Evolutionary conservation across 1,140 invertebrate species (phyloP).

Genomic region (Brachionus plicatilis): DNA sequence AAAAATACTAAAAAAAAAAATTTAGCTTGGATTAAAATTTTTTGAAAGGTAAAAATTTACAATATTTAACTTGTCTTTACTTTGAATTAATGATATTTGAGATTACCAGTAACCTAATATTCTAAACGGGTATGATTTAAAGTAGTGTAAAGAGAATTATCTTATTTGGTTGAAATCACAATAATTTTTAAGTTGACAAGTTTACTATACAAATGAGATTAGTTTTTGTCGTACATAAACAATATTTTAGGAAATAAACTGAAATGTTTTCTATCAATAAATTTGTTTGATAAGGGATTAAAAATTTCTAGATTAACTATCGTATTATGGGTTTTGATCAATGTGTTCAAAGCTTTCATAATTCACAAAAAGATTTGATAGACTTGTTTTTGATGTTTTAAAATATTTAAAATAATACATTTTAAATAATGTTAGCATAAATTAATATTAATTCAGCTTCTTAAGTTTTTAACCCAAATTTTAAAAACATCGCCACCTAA

Average conservation of each 20-base stretch:
- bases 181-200: not conserved
- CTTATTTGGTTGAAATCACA: not conserved
- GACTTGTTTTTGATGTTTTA: not conserved
- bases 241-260: not conserved
- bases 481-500: not conserved
- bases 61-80: not conserved
- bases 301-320: conserved; percentile 14
- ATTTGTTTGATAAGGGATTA: conserved; percentile 15
- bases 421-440: not conserved
- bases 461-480: not conserved
- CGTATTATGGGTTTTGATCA: not conserved
- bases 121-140: conserved; percentile 9
- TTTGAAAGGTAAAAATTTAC: not conserved
- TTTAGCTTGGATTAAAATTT: not conserved
- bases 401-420: not conserved
- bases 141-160: conserved; percentile 7
- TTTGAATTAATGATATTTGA: not conserved
- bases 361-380: not conserved
- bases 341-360: not conserved
- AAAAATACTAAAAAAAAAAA: not conserved
- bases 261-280: conserved; percentile 18
- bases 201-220: conserved; percentile 13
- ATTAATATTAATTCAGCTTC: not conserved
- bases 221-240: not conserved
- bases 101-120: not conserved